Percentiles rank a stretch among this genome's conserved stretches.
Conservation (phyloP, 1,140 invertebrate genomes). For the Seison nebaliae region DNA sequence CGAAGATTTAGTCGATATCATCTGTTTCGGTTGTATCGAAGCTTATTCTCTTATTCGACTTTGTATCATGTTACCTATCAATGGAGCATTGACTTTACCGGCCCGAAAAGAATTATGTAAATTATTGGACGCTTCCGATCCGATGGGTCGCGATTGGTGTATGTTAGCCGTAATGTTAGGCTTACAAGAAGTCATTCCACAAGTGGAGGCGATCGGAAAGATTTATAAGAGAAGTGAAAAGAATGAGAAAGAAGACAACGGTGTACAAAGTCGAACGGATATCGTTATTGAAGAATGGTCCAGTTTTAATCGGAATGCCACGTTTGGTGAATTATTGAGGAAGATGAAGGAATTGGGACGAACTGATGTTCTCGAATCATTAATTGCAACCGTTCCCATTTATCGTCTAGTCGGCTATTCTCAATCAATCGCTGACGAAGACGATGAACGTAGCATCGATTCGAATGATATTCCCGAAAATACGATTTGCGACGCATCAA, state of each 20-base stretch:
- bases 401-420: slow-evolving; percentile 26
- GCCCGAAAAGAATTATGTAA: slow-evolving; percentile 31
- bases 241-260: neutral
- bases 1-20: slow-evolving; percentile 40
- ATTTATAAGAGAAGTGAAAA: neutral
- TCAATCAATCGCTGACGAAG: too few relatives aligned
- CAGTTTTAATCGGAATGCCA: too few relatives aligned
- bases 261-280: slow-evolving; percentile 2
- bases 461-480: too few relatives aligned
- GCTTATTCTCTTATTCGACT: slow-evolving; percentile 24
- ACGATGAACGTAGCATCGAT: too few relatives aligned
- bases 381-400: slow-evolving; percentile 28
- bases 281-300: slow-evolving; percentile 16
- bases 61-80: slow-evolving; percentile 32
- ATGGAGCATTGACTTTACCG: slow-evolving; percentile 31
- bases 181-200: slow-evolving; percentile 33
- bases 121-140: slow-evolving; percentile 46
- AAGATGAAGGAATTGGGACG: slow-evolving; percentile 33
- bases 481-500: too few relatives aligned
- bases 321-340: slow-evolving; percentile 28
- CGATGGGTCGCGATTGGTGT: slow-evolving; percentile 53
- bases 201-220: slow-evolving; percentile 23
- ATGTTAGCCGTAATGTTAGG: slow-evolving; percentile 46
- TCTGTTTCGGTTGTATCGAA: slow-evolving; percentile 38
- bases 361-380: slow-evolving; percentile 30